Evolutionary conservation across 1,140 invertebrate genomes (phyloP).

Genomic region (Cataglyphis hispanica): DNA sequence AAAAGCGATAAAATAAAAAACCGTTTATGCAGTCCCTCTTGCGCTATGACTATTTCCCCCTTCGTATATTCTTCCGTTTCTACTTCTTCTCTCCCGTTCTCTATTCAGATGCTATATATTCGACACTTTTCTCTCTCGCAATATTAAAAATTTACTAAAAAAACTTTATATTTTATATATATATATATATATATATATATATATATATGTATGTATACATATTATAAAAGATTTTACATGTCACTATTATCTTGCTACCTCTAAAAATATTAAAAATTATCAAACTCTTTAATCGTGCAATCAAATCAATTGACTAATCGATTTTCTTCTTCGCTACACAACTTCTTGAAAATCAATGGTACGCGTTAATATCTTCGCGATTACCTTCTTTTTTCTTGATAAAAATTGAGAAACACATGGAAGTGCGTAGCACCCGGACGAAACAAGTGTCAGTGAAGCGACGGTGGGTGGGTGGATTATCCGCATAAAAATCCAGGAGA

Average conservation of each 20-base stretch:
- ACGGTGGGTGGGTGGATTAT: constrained; percentile 65
- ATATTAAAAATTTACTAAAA: constrained; percentile 4
- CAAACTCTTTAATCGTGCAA: not conserved
- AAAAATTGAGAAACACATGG: constrained; percentile 42
- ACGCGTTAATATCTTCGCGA: not conserved
- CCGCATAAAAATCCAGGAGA: constrained; percentile 66
- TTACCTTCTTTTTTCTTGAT: constrained; percentile 18
- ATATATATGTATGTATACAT: not conserved
- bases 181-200: not conserved
- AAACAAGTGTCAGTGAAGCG: constrained; percentile 71
- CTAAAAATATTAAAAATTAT: not conserved
- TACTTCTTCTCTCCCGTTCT: not conserved
- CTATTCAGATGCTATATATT: not conserved
- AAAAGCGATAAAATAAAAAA: constrained; percentile 68
- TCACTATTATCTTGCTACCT: no score
- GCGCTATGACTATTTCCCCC: constrained; percentile 28
- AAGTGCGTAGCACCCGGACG: constrained; percentile 59
- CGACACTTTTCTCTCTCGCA: constrained; percentile 28
- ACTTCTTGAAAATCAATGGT: not conserved
- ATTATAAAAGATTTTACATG: not conserved
- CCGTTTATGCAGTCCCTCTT: constrained; percentile 67
- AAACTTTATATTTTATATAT: not conserved
- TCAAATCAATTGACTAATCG: not conserved
- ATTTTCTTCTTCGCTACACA: not conserved
- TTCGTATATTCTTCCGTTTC: not conserved